Base-by-base conservation (phyloP, 2,797 vertebrate species). In the Sebastes iracundus region DNA sequence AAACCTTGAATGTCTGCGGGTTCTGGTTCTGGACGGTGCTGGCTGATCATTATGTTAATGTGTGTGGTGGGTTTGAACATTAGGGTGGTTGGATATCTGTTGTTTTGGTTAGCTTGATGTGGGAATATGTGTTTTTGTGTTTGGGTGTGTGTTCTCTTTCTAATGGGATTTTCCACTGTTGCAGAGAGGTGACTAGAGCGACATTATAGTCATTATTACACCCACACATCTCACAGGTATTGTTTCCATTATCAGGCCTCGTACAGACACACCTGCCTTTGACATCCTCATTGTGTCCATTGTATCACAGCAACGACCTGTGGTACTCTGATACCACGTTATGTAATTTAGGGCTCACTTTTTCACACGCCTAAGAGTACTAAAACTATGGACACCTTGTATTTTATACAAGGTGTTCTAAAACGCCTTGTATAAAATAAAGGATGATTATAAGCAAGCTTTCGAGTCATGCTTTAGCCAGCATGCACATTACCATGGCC, bases 81-180 rank as follows among this genome's bases (percentile, higher is more conserved):
- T 25, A n/a, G 8, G 33, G 33, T 58, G 67, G 49, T 30, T 35
- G 20, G 60, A 46, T 35, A 70, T 75, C 33, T 72, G 64, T 53
- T 53, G 71, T 85, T 87, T 80, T 84, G 79, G 53, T 53, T 22
- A 13, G 18, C 18, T 38, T 77, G 28, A 46, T 30, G 27, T 81
- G 55, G 30, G 63, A 61, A 35, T 52, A 1, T 68, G 33, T 63
- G 46, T 81, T 4, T 60, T 22, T 80, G 23, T 23, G 14, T 52
- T n/a, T 75, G 27, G 64, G 30, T 59, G 46, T 49, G 46, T 49
- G 46, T 62, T 6, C 62, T 67, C 16, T 63, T 75, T 16, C 75
- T 18, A 59, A 81, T 73, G 88, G 89, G 88, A 73, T 75, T 93
- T 92, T 88, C 87, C 88, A 68, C n/a, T 64, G 80, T 77, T 46